Percentiles rank a stretch among this genome's conserved stretches.
Evolutionary conservation across 2,113 vertebrate species (phyloP).

Genomic region (Lagenorhynchus albirostris): DNA sequence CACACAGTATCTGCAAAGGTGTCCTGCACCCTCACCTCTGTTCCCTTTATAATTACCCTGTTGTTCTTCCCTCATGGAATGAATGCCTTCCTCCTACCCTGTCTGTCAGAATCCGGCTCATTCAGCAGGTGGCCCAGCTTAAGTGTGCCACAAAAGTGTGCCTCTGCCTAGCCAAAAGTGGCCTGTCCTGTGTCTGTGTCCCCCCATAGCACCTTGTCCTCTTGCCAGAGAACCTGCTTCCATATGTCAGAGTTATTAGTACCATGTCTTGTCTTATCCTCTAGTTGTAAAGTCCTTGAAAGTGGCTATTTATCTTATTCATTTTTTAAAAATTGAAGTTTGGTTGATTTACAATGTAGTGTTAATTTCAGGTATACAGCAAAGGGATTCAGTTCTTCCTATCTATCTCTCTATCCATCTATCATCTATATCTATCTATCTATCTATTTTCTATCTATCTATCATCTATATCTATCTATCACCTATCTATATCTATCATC

Average conservation of each 20-base stretch:
- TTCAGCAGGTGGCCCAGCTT: fast-evolving
- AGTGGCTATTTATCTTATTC: not conserved
- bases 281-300: not conserved
- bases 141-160: not conserved
- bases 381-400: not conserved
- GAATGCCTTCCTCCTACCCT: not conserved
- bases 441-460: too few relatives aligned
- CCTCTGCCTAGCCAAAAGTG: not conserved
- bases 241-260: not conserved
- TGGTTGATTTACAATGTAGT: not conserved
- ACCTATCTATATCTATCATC: too few relatives aligned
- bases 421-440: too few relatives aligned
- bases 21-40: not conserved
- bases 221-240: not conserved
- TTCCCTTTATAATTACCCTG: not conserved
- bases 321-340: not conserved
- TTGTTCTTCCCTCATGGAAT: not conserved
- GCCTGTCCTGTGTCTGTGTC: not conserved
- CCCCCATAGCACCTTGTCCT: not conserved
- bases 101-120: not conserved
- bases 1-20: not conserved
- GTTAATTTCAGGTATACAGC: not conserved
- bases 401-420: too few relatives aligned
- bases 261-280: not conserved
- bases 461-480: too few relatives aligned